Conservation (phyloP, 2,888 invertebrate species). For the Catocala sponsa region DNA sequence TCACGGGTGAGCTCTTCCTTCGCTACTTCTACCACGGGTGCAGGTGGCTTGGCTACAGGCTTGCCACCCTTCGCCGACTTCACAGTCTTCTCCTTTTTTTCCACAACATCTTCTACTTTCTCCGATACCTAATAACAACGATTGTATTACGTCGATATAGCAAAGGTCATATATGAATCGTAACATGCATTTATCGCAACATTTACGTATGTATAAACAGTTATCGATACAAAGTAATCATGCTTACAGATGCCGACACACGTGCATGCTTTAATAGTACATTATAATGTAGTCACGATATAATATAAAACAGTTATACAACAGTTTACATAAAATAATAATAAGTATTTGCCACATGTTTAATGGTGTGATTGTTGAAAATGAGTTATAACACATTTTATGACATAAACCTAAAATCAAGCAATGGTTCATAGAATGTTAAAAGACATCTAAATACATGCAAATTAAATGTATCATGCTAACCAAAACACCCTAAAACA, state of each 20-base stretch:
- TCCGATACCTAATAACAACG: constrained; percentile 60
- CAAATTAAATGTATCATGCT: not conserved
- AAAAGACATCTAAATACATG: too few relatives aligned
- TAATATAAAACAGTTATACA: constrained; percentile 21
- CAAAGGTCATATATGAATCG: constrained; percentile 18
- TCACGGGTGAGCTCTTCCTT: constrained; percentile 72
- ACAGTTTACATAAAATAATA: constrained; percentile 13
- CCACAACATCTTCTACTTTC: constrained; percentile 74
- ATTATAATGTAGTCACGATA: constrained; percentile 29
- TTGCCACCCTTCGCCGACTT: constrained; percentile 64
- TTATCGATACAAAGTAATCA: constrained; percentile 37
- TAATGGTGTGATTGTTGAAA: constrained; percentile 23
- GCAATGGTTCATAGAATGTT: not conserved
- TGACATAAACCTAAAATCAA: constrained; percentile 3
- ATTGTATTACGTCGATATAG: constrained; percentile 7
- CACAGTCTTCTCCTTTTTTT: constrained; percentile 71
- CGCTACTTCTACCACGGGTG: constrained; percentile 57
- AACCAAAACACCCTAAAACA: not conserved
- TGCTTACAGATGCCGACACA: constrained; percentile 34
- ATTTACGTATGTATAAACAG: constrained; percentile 16
- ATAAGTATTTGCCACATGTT: constrained; percentile 20
- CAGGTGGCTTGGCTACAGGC: constrained; percentile 53
- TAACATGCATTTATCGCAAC: constrained; percentile 38
- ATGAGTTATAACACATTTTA: constrained; percentile 15
- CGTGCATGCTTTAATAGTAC: constrained; percentile 34